phyloP scores from a whole-genome alignment of 2,888 invertebrate species.

The Litoditis marina region DNA sequence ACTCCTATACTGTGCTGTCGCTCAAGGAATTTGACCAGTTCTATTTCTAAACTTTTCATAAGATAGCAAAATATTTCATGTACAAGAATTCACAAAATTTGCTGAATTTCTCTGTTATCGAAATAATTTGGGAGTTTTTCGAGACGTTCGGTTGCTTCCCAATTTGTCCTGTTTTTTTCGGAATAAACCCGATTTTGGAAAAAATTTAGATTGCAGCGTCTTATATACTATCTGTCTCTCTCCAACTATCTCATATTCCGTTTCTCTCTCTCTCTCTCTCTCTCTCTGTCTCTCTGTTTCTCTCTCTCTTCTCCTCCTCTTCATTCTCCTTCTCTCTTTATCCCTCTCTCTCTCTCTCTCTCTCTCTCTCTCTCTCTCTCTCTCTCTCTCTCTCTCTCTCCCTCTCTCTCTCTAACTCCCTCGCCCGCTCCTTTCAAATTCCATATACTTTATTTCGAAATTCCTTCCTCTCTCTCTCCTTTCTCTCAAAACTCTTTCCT shows the following conservation, averaged over 20 bases:
- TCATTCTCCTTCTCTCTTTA: not conserved
- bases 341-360: conserved; percentile 4
- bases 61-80: too few species aligned
- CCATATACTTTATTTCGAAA: not conserved
- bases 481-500: not conserved
- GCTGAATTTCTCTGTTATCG: too few species aligned
- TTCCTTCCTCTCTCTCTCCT: not conserved
- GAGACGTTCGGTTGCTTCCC: too few species aligned
- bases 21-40: too few species aligned
- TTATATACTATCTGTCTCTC: too few species aligned
- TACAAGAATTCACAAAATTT: too few species aligned
- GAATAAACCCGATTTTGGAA: too few species aligned
- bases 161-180: too few species aligned
- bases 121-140: too few species aligned
- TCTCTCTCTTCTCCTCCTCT: not conserved
- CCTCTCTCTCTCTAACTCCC: not conserved
- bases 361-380: not conserved
- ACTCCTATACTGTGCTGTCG: too few species aligned
- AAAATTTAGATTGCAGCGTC: too few species aligned
- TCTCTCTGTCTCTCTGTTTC: not conserved
- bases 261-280: not conserved
- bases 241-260: conserved; percentile 2
- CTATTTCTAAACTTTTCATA: too few species aligned
- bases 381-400: conserved; percentile 3
- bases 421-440: not conserved